Evolutionary conservation across 2,113 vertebrate species (phyloP).

Genomic region (Cavia porcellus): DNA sequence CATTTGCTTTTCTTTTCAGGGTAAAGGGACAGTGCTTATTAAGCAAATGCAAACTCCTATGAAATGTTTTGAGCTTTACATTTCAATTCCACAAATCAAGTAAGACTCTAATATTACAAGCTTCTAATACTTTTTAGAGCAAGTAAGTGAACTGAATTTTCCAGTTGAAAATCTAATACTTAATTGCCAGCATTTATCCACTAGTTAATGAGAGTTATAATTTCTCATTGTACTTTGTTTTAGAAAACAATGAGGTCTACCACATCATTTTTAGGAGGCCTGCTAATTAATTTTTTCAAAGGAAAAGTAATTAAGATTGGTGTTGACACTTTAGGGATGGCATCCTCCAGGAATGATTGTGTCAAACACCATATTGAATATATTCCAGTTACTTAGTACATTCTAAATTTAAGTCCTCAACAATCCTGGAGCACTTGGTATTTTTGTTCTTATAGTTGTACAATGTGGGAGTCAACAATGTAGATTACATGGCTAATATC

Average conservation of each 20-base stretch:
- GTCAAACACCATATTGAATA: neutral
- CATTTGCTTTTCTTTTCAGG: conserved; percentile 32
- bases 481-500: neutral
- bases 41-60: conserved; percentile 47
- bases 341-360: neutral
- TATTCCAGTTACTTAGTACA: neutral
- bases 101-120: conserved; percentile 2
- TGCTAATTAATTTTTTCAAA: neutral
- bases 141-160: conserved; percentile 22
- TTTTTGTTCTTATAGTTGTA: neutral
- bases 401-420: neutral
- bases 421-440: neutral
- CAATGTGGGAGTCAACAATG: neutral
- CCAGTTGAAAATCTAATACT: neutral
- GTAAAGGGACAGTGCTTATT: conserved; percentile 25
- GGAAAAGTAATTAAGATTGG: conserved; percentile 16
- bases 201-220: neutral
- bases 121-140: neutral
- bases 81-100: neutral
- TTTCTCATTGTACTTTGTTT: neutral
- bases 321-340: neutral
- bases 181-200: neutral
- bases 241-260: neutral
- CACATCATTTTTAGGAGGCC: neutral
- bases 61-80: conserved; percentile 52